Conservation (phyloP, 2,888 invertebrate genomes). For the Ischnura elegans region DNA sequence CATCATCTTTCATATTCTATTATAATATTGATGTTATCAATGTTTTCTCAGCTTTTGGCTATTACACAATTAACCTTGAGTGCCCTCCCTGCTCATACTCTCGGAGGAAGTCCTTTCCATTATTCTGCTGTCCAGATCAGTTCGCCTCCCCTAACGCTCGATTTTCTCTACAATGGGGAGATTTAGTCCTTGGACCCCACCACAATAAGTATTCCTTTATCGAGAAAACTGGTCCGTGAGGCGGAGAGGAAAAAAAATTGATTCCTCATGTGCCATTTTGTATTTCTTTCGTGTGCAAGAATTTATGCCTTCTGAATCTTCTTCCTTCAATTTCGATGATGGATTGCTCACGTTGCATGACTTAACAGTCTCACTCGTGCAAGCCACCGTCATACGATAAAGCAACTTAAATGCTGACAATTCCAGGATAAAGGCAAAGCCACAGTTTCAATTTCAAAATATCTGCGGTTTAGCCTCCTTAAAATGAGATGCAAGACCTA, state of each 20-base stretch:
- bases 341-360: not conserved
- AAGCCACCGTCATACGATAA: not conserved
- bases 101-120: not conserved
- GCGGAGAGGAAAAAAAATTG: too few species aligned
- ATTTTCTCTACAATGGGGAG: not conserved
- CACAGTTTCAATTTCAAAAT: not conserved
- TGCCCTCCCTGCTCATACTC: too few species aligned
- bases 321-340: not conserved
- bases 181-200: not conserved
- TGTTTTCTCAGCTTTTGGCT: too few species aligned
- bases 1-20: too few species aligned
- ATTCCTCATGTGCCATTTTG: not conserved
- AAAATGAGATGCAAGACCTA: not conserved
- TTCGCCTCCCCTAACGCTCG: not conserved
- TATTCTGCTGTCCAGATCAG: not conserved
- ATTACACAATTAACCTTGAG: too few species aligned
- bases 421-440: not conserved
- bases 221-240: conserved; percentile 15
- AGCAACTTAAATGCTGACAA: not conserved
- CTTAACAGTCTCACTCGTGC: not conserved
- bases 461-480: not conserved
- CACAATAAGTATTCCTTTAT: not conserved
- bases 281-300: not conserved
- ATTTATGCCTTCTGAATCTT: not conserved
- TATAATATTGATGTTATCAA: too few species aligned